phyloP scores from a whole-genome alignment of 2,113 vertebrate species.

The Baryphthengus martii region DNA sequence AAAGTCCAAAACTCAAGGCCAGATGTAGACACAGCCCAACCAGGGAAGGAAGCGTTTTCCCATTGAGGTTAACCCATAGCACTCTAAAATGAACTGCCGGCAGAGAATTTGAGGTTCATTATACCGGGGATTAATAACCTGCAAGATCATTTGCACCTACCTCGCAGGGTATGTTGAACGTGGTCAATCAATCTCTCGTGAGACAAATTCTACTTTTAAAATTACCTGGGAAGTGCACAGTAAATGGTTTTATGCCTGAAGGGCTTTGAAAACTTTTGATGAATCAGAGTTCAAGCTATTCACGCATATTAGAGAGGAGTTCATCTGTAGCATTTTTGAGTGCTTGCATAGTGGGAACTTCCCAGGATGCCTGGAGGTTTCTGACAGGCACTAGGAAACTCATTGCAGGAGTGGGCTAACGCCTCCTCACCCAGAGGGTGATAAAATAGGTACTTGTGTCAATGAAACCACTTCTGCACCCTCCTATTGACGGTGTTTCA shows the following conservation, averaged over 20 bases:
- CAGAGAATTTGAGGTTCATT: slow-evolving; percentile 3
- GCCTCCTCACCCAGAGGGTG: rapidly evolving
- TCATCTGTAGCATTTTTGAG: background rate
- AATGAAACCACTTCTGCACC: background rate
- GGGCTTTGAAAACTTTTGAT: slow-evolving; percentile 41
- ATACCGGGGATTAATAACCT: slow-evolving; percentile 20
- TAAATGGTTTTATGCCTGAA: slow-evolving; percentile 28
- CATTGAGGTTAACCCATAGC: background rate
- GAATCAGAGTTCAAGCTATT: background rate
- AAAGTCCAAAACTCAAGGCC: background rate
- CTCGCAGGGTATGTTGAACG: background rate
- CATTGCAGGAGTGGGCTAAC: background rate
- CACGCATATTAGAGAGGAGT: background rate
- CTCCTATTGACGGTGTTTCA: background rate
- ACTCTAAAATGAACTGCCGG: background rate
- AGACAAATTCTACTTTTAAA: slow-evolving; percentile 28
- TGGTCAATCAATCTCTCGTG: background rate
- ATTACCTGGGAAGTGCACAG: slow-evolving; percentile 1
- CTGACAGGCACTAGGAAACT: background rate
- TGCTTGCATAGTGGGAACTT: background rate
- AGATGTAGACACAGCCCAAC: background rate
- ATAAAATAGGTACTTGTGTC: background rate
- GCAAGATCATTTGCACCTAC: slow-evolving; percentile 10
- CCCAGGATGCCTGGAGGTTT: background rate
- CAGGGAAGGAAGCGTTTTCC: background rate